These are phyloP conservation scores for Drosophila sp. DNA, from an alignment of 1,140 invertebrate genomes.

Conservation along the genomic window DNA sequence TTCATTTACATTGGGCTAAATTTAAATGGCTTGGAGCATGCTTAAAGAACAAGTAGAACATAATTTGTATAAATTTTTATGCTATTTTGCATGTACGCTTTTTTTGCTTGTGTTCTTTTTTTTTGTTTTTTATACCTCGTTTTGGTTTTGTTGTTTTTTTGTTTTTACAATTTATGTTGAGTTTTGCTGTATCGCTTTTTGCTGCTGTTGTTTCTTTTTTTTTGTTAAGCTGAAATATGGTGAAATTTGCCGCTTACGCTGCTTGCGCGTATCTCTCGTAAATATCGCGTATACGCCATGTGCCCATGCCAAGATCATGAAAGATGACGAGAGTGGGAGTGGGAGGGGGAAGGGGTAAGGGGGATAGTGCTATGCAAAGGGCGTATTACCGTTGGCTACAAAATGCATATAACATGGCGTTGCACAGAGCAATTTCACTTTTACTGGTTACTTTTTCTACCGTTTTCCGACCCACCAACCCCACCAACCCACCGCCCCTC, in stretches of 20 bases:
- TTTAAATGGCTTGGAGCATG: conserved; percentile 4
- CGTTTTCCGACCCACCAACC: neutral
- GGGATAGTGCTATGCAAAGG: neutral
- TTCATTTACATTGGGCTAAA: conserved; percentile 7
- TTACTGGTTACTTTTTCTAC: conserved; percentile 26
- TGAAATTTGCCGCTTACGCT: conserved; percentile 62
- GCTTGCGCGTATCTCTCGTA: conserved; percentile 59
- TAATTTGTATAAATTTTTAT: conserved; percentile 60
- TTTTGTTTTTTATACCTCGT: neutral
- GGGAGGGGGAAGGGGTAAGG: neutral
- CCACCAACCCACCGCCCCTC: neutral
- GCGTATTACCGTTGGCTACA: conserved; percentile 63
- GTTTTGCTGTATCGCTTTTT: conserved; percentile 6
- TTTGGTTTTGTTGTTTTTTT: neutral
- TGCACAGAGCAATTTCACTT: conserved; percentile 63
- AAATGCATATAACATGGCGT: conserved; percentile 44
- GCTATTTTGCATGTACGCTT: conserved; percentile 6
- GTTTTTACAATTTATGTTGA: neutral
- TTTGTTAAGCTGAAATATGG: conserved; percentile 65
- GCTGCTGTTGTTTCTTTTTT: neutral
- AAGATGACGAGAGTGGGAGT: neutral
- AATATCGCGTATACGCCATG: conserved; percentile 64
- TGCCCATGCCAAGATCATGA: conserved; percentile 24
- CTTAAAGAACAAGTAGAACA: conserved; percentile 52
- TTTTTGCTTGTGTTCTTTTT: neutral